Evolutionary conservation across 64 coral and sea anemone species (phyloP).

Genomic region (Pocillopora damicornis): DNA sequence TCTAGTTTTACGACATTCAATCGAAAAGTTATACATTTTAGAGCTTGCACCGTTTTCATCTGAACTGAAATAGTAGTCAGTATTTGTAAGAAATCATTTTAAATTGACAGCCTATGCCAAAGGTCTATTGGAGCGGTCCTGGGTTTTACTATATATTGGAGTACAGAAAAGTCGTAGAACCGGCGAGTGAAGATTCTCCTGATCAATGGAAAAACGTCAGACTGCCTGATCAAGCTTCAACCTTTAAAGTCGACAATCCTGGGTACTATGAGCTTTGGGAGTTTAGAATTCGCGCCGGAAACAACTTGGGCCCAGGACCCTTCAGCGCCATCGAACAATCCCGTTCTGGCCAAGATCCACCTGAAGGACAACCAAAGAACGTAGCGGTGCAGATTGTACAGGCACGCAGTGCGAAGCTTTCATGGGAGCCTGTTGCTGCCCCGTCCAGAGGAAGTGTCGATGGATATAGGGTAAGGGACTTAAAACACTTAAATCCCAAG

Average conservation of each 20-base stretch:
- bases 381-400: slow-evolving; percentile 8
- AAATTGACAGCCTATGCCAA: slow-evolving; percentile 50
- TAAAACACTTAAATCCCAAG: too few relatives aligned
- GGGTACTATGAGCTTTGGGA: slow-evolving; percentile 71
- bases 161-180: slow-evolving; percentile 4
- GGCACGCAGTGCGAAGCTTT: slow-evolving; percentile 49
- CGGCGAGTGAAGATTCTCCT: not conserved
- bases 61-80: too few relatives aligned
- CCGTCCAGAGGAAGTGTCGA: slow-evolving; percentile 63
- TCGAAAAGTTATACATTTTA: too few relatives aligned
- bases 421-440: slow-evolving; percentile 56
- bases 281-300: slow-evolving; percentile 61
- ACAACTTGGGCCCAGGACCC: slow-evolving; percentile 36
- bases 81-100: not conserved
- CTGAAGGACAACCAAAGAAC: slow-evolving; percentile 17
- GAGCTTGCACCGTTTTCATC: too few relatives aligned
- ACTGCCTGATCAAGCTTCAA: not conserved
- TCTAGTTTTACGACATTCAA: too few relatives aligned
- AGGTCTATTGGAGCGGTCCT: slow-evolving; percentile 63
- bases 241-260: slow-evolving; percentile 22
- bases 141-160: slow-evolving; percentile 35
- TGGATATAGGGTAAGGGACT: slow-evolving; percentile 67
- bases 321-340: slow-evolving; percentile 12
- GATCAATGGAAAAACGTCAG: not conserved
- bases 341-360: slow-evolving; percentile 75